A percentile compares a stretch with the other conserved stretches of the same genome.
Evolutionary conservation across 2,797 vertebrate species (phyloP).

Genomic region (Manis javanica): DNA sequence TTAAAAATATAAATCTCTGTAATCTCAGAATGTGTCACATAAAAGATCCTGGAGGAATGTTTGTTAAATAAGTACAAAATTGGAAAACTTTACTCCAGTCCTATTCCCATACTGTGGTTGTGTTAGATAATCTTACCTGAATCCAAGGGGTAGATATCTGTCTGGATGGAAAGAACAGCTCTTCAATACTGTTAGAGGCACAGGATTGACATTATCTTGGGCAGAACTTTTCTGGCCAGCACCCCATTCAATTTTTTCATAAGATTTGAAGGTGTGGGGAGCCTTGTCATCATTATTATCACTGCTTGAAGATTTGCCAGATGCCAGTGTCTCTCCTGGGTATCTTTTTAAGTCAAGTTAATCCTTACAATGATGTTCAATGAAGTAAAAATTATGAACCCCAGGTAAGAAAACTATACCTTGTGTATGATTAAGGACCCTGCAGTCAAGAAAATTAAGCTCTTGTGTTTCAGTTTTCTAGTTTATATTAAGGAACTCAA

Average conservation of each 20-base stretch:
- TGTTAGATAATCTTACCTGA: background rate
- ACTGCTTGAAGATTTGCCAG: background rate
- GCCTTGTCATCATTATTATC: background rate
- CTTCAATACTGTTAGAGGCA: background rate
- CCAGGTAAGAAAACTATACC: background rate
- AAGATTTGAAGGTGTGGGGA: background rate
- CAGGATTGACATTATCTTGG: background rate
- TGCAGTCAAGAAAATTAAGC: background rate
- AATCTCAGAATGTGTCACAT: background rate
- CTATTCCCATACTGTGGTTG: background rate
- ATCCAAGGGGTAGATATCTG: too few species aligned
- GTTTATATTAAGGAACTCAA: background rate
- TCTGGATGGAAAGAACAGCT: background rate
- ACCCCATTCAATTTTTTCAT: background rate
- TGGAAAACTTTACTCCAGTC: rapidly evolving
- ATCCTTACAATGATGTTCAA: background rate
- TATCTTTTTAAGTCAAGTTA: background rate
- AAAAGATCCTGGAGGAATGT: background rate
- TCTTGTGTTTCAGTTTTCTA: background rate
- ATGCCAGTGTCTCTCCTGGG: background rate
- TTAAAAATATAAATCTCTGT: background rate
- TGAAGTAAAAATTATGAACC: background rate
- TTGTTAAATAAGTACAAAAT: background rate
- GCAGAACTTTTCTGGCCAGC: background rate
- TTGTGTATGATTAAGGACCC: background rate